These are phyloP conservation scores for Riptortus pedestris DNA, from an alignment of 1,140 invertebrate genomes.

Conservation along the genomic window DNA sequence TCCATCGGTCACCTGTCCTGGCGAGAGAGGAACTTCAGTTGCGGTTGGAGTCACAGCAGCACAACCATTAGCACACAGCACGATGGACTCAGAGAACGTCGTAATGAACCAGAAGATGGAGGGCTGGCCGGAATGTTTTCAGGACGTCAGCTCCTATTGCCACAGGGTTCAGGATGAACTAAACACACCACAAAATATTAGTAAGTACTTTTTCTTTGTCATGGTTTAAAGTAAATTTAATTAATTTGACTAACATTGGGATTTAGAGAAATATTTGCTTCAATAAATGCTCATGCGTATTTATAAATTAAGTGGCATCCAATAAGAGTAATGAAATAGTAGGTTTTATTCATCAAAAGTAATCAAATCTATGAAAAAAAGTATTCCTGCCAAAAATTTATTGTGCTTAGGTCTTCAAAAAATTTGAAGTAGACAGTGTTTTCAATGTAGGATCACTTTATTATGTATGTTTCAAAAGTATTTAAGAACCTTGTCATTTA, in stretches of 20 bases:
- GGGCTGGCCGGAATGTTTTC: slow-evolving; percentile 27
- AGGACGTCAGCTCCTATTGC: slow-evolving; percentile 26
- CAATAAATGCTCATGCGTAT: not conserved
- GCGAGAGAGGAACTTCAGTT: slow-evolving; percentile 23
- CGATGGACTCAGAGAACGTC: not conserved
- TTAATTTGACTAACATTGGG: too few relatives aligned
- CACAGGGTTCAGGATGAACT: slow-evolving; percentile 27
- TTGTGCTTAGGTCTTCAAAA: too few relatives aligned
- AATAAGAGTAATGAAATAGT: too few relatives aligned
- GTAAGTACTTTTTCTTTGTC: slow-evolving; percentile 6
- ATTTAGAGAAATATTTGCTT: not conserved
- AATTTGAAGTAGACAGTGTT: too few relatives aligned
- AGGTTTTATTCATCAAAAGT: too few relatives aligned
- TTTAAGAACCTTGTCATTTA: too few relatives aligned
- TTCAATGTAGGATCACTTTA: too few relatives aligned
- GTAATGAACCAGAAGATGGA: not conserved
- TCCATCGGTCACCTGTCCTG: slow-evolving; percentile 23
- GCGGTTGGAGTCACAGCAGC: not conserved
- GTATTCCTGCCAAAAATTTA: too few relatives aligned
- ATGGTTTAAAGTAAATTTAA: not conserved
- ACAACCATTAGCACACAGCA: not conserved
- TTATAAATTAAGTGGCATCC: not conserved
- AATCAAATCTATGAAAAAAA: too few relatives aligned
- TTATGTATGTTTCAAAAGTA: too few relatives aligned
- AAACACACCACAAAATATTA: slow-evolving; percentile 23